Percentiles rank a stretch among this genome's conserved stretches.
These are phyloP conservation scores for Myotis myotis DNA, from an alignment of 2,797 vertebrate genomes.

Conservation along the genomic window DNA sequence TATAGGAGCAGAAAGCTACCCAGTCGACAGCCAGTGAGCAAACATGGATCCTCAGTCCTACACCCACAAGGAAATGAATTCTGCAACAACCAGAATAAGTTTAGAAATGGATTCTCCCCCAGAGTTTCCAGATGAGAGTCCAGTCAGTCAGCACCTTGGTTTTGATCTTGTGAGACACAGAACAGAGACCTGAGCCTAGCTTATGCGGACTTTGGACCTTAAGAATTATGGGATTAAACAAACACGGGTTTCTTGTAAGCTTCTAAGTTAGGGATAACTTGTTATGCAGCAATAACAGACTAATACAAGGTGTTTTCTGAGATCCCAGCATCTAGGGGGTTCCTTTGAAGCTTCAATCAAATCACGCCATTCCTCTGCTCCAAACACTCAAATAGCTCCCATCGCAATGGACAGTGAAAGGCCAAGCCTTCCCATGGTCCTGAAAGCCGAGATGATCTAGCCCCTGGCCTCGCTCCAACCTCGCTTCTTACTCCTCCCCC, in stretches of 20 bases:
- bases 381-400: background rate
- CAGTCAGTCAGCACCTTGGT: background rate
- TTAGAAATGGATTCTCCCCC: background rate
- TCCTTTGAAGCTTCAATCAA: background rate
- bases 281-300: background rate
- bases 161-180: background rate
- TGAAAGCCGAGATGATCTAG: background rate
- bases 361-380: rapidly evolving
- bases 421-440: background rate
- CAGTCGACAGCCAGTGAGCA: rapidly evolving
- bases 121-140: background rate
- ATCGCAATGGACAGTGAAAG: background rate
- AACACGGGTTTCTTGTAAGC: background rate
- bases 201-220: background rate
- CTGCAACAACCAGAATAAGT: background rate
- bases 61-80: background rate
- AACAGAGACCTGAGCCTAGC: background rate
- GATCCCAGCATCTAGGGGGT: rapidly evolving
- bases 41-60: background rate
- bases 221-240: background rate
- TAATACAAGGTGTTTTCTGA: background rate
- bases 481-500: background rate
- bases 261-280: background rate
- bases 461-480: background rate
- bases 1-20: rapidly evolving